Evolutionary conservation across 1,140 invertebrate genomes (phyloP).

Genomic region (Leptestheria dahalacensis): DNA sequence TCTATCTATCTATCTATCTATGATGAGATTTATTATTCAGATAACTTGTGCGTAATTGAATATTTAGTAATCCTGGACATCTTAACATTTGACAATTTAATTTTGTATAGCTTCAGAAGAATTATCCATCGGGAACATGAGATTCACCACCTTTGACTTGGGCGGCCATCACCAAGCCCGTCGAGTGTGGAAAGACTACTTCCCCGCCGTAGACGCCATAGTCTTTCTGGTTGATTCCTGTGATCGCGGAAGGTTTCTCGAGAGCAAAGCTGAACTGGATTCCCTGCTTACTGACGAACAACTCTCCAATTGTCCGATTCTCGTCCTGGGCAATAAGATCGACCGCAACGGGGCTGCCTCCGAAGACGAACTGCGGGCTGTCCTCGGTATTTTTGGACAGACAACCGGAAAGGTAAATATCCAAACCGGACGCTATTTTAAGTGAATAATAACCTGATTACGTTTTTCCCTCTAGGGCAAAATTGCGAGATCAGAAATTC

Average conservation of each 20-base stretch:
- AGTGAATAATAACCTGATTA: slow-evolving; percentile 4
- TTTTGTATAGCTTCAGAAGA: slow-evolving; percentile 95
- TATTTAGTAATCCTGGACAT: too few species aligned
- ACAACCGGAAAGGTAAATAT: slow-evolving; percentile 85
- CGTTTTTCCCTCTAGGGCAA: slow-evolving; percentile 52
- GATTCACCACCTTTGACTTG: slow-evolving; percentile 98
- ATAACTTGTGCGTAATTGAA: too few species aligned
- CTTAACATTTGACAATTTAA: too few species aligned
- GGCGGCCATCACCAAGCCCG: slow-evolving; percentile 96
- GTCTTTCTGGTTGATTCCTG: slow-evolving; percentile 97
- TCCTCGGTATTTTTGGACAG: slow-evolving; percentile 82
- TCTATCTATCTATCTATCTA: background rate
- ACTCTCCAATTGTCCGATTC: slow-evolving; percentile 83
- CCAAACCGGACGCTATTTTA: background rate
- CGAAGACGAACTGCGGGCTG: slow-evolving; percentile 88
- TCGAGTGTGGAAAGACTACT: slow-evolving; percentile 99
- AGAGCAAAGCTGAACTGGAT: slow-evolving; percentile 79
- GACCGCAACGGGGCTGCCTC: slow-evolving; percentile 90
- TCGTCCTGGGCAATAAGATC: slow-evolving; percentile 98
- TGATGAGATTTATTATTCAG: too few species aligned
- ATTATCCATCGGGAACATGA: slow-evolving; percentile 96
- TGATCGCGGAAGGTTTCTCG: slow-evolving; percentile 72
- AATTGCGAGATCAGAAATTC: slow-evolving; percentile 68
- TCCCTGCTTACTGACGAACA: slow-evolving; percentile 91
- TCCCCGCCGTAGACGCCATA: slow-evolving; percentile 97